Evolutionary conservation across 1,140 invertebrate genomes (phyloP), one percentile per base, ranked within the genome.

Genomic region (Aphelenchoides fujianensis): DNA sequence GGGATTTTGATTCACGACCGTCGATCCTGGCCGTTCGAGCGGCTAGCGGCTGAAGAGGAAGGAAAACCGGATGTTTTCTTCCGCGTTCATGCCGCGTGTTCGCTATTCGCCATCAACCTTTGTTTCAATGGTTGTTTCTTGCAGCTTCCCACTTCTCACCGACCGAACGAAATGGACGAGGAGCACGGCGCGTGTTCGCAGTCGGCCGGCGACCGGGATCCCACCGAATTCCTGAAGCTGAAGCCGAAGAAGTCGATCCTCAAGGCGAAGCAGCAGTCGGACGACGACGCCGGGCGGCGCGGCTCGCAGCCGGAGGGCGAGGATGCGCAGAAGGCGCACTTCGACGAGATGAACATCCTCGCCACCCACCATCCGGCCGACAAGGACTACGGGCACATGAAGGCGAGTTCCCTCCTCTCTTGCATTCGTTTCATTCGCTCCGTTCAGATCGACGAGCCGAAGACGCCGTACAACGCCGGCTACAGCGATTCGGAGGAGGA

Each of bases 371-470:
- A 99, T 89, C 96, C 96, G 48, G 86, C 92, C 32, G 94, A 95
- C 84, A 99, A 99, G 87, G 95, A 98, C 87, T 99, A 98, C 87
- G 96, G 96, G 7, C 94, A 96, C 83, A 98, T 98, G 94, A 99
- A 98, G 88, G 95, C 83, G 23, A 63, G 53, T 64, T 35, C 31
- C 16, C 41, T 48, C 30, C 7, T 34, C 28, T 16, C 52, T 32
- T 77, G 28, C n/a, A 41, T 19, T 3, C 32, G 30, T 31, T 75
- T 54, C 30, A 68, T 72, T 36, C 35, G 19, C 16, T 2, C 16
- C 32, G 74, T 79, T 41, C 35, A 84, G 82, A 84, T 83, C 63
- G 82, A 83, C 34, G 82, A 83, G 66, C 93, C 95, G 37, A 93
- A 96, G 87, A 99, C 97, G 7, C 97, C 96, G 1, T 99, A 91